Conservation (phyloP, 2,888 invertebrate species). For the Drosophila paucipuncta region DNA sequence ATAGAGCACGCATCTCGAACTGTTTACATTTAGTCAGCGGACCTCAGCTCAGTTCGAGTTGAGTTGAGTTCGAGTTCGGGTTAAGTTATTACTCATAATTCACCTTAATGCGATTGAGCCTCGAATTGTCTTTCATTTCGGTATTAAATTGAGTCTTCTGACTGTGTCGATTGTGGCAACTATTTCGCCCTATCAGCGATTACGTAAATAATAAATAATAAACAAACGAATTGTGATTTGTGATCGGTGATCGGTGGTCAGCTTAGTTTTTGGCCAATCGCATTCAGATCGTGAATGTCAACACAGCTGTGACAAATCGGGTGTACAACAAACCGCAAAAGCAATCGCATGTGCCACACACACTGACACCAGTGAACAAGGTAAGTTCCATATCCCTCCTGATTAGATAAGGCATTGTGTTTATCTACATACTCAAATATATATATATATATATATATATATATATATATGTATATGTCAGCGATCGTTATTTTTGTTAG, state of each 20-base stretch:
- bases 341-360: slow-evolving; percentile 45
- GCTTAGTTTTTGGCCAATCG: not conserved
- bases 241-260: slow-evolving; percentile 17
- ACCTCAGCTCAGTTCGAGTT: slow-evolving; percentile 1
- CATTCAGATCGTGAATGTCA: slow-evolving; percentile 28
- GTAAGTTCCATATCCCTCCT: slow-evolving; percentile 31
- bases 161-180: not conserved
- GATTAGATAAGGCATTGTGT: slow-evolving; percentile 58
- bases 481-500: slow-evolving; percentile 1
- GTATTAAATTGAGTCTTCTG: not conserved
- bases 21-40: slow-evolving; percentile 61
- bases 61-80: slow-evolving; percentile 17
- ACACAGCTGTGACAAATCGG: slow-evolving; percentile 34
- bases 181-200: slow-evolving; percentile 7
- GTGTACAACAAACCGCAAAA: not conserved
- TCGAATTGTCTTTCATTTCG: not conserved
- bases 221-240: slow-evolving; percentile 18
- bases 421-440: not conserved
- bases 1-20: slow-evolving; percentile 43
- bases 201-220: slow-evolving; percentile 29
- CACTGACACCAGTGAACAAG: slow-evolving; percentile 19
- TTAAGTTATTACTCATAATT: slow-evolving; percentile 51
- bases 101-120: slow-evolving; percentile 18
- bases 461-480: not conserved
- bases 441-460: not conserved